Evolutionary conservation across 2,797 vertebrate species (phyloP).

Genomic region (Acanthornis magna): DNA sequence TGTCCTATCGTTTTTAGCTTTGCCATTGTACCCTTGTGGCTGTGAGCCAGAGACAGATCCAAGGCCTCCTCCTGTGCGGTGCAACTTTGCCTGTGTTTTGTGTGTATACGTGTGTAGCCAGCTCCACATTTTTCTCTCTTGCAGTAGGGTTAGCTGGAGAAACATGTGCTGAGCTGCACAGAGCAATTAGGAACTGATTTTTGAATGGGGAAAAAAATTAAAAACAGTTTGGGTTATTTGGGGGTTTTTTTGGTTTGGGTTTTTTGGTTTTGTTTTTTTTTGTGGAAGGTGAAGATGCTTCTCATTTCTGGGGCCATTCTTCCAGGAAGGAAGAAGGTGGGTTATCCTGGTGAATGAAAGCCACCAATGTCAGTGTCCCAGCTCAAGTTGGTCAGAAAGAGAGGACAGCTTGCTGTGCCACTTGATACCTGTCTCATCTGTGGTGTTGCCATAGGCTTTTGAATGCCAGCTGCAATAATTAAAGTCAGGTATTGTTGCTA

Average conservation of each 20-base stretch:
- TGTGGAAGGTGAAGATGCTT: neutral
- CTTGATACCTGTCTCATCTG: neutral
- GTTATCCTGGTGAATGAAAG: neutral
- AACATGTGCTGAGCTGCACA: neutral
- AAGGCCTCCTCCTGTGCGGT: neutral
- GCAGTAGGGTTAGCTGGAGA: neutral
- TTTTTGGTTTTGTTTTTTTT: neutral
- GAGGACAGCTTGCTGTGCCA: slow-evolving; percentile 35
- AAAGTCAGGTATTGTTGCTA: neutral
- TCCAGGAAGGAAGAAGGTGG: neutral
- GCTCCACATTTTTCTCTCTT: neutral
- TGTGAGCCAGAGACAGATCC: slow-evolving; percentile 38
- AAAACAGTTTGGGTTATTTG: too few relatives aligned
- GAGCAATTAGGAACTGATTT: neutral
- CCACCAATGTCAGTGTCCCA: neutral
- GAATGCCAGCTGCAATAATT: slow-evolving; percentile 8
- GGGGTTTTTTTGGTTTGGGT: too few relatives aligned
- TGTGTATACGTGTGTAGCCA: neutral
- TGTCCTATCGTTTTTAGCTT: slow-evolving; percentile 61
- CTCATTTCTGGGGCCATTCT: neutral
- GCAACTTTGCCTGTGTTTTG: neutral
- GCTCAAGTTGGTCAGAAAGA: neutral
- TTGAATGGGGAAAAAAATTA: neutral
- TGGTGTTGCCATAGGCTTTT: neutral
- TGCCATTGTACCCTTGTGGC: slow-evolving; percentile 53